Conservation (phyloP, 2,113 vertebrate species). For the Heterocephalus glaber region DNA sequence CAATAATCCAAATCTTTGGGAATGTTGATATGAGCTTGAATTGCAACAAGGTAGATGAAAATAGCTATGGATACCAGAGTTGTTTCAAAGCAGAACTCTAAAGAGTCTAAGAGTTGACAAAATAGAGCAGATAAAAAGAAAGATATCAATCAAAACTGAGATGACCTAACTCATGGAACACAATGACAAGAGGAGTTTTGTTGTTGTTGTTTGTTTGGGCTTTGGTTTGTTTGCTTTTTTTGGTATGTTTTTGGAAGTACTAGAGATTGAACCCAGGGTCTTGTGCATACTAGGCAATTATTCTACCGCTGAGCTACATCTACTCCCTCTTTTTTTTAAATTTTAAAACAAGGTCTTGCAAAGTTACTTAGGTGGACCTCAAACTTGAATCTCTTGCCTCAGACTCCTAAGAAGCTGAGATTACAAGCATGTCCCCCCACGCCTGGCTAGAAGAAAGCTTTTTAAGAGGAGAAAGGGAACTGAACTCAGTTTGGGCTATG, state of each 20-base stretch:
- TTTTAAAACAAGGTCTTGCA: neutral
- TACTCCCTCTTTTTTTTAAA: neutral
- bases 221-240: neutral
- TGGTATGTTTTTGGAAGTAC: neutral
- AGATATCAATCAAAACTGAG: conserved; percentile 42
- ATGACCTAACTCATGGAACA: neutral
- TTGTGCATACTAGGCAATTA: neutral
- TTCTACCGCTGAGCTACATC: neutral
- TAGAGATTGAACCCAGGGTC: neutral
- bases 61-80: neutral
- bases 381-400: neutral
- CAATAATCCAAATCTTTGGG: neutral
- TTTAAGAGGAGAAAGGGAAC: neutral
- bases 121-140: neutral
- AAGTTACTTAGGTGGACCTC: neutral
- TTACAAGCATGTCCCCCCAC: neutral
- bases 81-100: conserved; percentile 34
- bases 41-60: neutral
- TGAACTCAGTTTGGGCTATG: neutral
- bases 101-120: neutral
- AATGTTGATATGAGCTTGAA: neutral
- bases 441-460: neutral
- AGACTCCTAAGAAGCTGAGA: neutral
- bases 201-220: too few relatives aligned
- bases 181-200: too few relatives aligned